phyloP scores from a whole-genome alignment of 2,113 vertebrate genomes.

The Paramisgurnus dabryanus region DNA sequence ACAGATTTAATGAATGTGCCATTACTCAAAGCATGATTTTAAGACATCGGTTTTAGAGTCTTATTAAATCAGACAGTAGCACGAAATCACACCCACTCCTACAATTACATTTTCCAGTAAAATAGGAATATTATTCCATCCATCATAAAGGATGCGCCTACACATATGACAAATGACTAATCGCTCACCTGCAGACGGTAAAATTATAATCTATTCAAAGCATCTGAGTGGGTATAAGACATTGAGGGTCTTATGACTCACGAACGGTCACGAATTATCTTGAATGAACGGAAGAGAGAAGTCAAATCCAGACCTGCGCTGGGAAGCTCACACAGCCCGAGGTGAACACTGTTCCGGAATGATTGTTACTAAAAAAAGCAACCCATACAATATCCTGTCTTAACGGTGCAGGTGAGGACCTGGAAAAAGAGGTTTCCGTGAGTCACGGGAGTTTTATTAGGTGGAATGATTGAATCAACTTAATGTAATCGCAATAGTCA shows the following conservation, averaged over 20 bases:
- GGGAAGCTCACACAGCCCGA: slow-evolving; percentile 60
- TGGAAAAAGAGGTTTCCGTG: slow-evolving; percentile 66
- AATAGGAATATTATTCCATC: background rate
- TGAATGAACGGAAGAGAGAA: slow-evolving; percentile 52
- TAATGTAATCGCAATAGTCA: no score
- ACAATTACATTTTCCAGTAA: slow-evolving; percentile 13
- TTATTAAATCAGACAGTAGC: slow-evolving; percentile 3
- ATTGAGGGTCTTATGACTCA: slow-evolving; percentile 43
- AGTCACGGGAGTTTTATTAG: slow-evolving; percentile 52
- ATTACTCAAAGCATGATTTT: slow-evolving; percentile 11
- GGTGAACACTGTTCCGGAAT: slow-evolving; percentile 62
- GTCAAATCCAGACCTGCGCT: slow-evolving; percentile 65
- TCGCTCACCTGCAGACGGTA: slow-evolving; percentile 32
- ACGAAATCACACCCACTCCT: slow-evolving; percentile 35
- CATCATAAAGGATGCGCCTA: slow-evolving; percentile 21
- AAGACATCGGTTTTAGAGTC: slow-evolving; percentile 12
- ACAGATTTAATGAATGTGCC: background rate
- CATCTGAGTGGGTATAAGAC: slow-evolving; percentile 6
- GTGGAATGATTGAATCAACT: background rate
- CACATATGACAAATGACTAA: slow-evolving; percentile 37
- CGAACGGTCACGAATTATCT: slow-evolving; percentile 42
- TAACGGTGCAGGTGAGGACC: slow-evolving; percentile 68
- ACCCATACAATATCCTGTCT: slow-evolving; percentile 6
- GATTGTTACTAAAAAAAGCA: slow-evolving; percentile 69
- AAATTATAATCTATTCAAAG: slow-evolving; percentile 21